A percentile compares a stretch with the other conserved stretches of the same genome.
phyloP scores from a whole-genome alignment of 2,113 vertebrate genomes.

The Mobula hypostoma region DNA sequence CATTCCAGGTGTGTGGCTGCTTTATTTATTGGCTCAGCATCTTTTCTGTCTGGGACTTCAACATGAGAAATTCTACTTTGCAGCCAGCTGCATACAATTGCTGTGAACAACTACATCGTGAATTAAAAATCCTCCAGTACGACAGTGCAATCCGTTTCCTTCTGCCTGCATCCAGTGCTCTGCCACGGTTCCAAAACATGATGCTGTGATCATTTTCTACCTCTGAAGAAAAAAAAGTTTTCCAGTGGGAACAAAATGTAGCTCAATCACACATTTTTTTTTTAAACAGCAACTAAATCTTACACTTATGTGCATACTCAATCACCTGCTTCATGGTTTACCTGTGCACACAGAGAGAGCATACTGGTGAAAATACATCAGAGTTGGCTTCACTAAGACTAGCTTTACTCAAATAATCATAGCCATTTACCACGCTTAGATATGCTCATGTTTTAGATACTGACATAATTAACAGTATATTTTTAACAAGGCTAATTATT shows the following conservation, averaged over 20 bases:
- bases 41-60: conserved; percentile 27
- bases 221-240: background rate
- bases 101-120: conserved; percentile 46
- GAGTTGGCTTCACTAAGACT: background rate
- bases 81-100: conserved; percentile 61
- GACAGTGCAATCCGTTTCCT: conserved; percentile 18
- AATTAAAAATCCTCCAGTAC: background rate
- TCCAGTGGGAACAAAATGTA: background rate
- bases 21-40: conserved; percentile 58
- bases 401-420: background rate
- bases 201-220: background rate
- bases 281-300: background rate
- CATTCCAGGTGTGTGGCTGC: conserved; percentile 60
- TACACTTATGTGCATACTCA: background rate
- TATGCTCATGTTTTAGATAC: background rate
- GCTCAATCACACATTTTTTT: background rate
- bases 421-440: background rate
- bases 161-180: background rate
- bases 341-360: background rate
- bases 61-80: conserved; percentile 57
- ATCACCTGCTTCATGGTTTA: background rate
- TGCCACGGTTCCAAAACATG: background rate
- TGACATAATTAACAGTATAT: background rate
- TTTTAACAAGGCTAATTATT: conserved; percentile 4
- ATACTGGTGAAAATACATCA: background rate